Conservation (phyloP, 2,113 vertebrate species). For the Harpagus bidentatus region DNA sequence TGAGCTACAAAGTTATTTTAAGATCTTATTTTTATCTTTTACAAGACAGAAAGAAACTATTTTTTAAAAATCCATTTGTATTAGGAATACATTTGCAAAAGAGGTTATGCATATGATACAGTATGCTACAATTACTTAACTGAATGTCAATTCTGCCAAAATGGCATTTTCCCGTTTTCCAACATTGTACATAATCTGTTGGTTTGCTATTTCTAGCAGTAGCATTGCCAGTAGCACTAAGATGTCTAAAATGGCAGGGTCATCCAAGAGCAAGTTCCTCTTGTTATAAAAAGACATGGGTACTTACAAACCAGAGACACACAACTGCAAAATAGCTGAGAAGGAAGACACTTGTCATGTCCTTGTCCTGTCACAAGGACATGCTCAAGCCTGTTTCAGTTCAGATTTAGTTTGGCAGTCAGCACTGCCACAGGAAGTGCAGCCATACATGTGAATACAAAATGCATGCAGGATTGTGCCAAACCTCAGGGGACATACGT, state of each 20-base stretch:
- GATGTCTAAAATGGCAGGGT: background rate
- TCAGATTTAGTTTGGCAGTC: background rate
- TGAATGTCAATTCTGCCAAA: background rate
- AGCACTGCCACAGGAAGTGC: background rate
- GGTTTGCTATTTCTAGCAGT: background rate
- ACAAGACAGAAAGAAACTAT: background rate
- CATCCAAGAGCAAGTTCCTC: background rate
- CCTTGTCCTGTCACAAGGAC: background rate
- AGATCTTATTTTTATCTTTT: background rate
- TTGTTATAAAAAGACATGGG: background rate
- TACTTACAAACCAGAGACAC: background rate
- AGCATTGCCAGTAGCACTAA: background rate
- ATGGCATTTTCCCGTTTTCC: background rate
- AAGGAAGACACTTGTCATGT: background rate
- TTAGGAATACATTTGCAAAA: background rate
- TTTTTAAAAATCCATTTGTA: background rate
- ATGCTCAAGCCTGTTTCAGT: background rate
- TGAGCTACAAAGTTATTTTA: background rate
- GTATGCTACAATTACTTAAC: background rate
- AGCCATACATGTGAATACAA: background rate
- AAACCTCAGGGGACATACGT: background rate
- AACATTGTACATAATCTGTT: accelerated
- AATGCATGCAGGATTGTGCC: background rate
- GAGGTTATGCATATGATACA: accelerated
- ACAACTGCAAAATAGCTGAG: background rate